phyloP scores from a whole-genome alignment of 2,797 vertebrate species.

The Pseudotriccus pelzelni region DNA sequence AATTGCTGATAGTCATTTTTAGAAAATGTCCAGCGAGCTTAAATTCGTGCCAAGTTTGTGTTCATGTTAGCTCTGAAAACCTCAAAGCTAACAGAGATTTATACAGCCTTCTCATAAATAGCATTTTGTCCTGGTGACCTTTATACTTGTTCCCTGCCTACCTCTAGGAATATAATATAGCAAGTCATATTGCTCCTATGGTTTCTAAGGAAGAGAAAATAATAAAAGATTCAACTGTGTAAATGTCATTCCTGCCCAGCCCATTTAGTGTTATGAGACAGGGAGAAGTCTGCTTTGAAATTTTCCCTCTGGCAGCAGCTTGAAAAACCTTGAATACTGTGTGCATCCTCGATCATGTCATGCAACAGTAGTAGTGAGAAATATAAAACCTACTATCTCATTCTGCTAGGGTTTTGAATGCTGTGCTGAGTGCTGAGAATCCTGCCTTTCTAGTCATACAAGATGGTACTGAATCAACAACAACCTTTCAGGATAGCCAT shows the following conservation, averaged over 20 bases:
- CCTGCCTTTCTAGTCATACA: not conserved
- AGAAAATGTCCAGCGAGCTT: not conserved
- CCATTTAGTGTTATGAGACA: not conserved
- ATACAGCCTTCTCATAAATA: not conserved
- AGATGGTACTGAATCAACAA: not conserved
- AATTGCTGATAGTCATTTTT: not conserved
- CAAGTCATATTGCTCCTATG: not conserved
- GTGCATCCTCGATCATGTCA: not conserved
- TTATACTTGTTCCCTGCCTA: not conserved
- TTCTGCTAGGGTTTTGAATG: not conserved
- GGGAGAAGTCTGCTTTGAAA: constrained; percentile 2
- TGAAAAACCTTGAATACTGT: not conserved
- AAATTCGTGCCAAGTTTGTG: not conserved
- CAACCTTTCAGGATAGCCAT: not conserved
- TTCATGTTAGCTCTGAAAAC: not conserved
- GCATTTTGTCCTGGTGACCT: constrained; percentile 3
- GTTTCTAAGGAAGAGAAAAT: constrained; percentile 10
- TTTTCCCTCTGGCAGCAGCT: not conserved
- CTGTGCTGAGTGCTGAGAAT: not conserved
- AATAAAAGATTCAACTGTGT: not conserved
- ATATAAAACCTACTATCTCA: not conserved
- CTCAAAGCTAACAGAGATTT: not conserved
- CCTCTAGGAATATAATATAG: not conserved
- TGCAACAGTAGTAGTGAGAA: not conserved
- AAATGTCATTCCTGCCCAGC: constrained; percentile 25